A percentile compares a stretch with the other conserved stretches of the same genome.
Evolutionary conservation across 2,113 vertebrate species (phyloP).

Genomic region (Taxidea taxus): DNA sequence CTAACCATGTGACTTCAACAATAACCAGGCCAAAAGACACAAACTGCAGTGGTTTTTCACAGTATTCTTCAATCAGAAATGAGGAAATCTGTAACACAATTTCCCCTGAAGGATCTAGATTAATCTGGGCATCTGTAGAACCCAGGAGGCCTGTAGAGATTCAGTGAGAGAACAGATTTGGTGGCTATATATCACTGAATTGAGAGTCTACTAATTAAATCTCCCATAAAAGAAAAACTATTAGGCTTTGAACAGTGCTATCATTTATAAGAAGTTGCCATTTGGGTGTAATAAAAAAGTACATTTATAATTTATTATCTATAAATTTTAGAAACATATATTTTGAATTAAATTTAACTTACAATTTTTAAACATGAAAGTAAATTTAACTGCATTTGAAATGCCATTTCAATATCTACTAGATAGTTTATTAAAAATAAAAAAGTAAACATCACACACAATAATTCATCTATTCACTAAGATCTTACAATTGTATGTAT

Average conservation of each 20-base stretch:
- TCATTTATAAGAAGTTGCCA: constrained; percentile 45
- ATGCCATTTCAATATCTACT: background rate
- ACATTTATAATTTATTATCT: constrained; percentile 53
- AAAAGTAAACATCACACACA: background rate
- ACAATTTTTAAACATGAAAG: background rate
- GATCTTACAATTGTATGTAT: background rate
- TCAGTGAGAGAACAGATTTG: constrained; percentile 29
- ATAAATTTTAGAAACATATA: background rate
- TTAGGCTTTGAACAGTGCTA: constrained; percentile 29
- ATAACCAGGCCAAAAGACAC: background rate
- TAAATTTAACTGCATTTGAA: background rate
- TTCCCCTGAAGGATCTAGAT: constrained; percentile 30
- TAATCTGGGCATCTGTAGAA: constrained; percentile 33
- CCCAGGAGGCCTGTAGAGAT: constrained; percentile 1
- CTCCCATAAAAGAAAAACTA: constrained; percentile 55
- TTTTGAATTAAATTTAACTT: constrained; percentile 49
- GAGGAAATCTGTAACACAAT: constrained; percentile 11
- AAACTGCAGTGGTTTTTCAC: background rate
- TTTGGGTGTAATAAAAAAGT: constrained; percentile 38
- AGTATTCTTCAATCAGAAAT: background rate
- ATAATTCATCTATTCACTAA: background rate
- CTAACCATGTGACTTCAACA: background rate
- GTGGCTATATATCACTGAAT: constrained; percentile 53
- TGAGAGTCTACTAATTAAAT: constrained; percentile 61
- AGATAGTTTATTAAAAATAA: background rate